These are phyloP conservation scores for Galago senegalensis DNA, from an alignment of 2,797 vertebrate genomes.

Conservation along the genomic window DNA sequence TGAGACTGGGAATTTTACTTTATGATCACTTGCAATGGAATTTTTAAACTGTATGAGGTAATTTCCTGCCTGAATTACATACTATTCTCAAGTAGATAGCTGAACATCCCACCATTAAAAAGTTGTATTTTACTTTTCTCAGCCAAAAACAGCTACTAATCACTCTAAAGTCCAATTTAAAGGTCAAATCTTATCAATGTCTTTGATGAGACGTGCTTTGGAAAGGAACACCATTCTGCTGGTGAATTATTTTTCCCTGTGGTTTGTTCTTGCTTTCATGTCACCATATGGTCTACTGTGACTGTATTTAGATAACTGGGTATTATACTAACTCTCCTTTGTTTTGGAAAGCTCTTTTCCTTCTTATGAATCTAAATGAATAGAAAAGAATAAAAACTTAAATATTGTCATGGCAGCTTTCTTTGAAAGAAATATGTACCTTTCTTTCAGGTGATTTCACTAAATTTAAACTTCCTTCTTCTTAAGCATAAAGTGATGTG, in stretches of 20 bases:
- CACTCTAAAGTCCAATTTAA: conserved; percentile 52
- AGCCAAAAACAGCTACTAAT: conserved; percentile 6
- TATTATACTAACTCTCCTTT: background rate
- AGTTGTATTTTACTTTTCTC: conserved; percentile 2
- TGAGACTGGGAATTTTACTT: background rate
- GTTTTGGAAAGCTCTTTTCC: conserved; percentile 8
- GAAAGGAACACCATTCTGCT: background rate
- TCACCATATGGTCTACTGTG: background rate
- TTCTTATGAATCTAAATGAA: background rate
- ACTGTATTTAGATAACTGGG: background rate
- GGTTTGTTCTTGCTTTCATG: background rate
- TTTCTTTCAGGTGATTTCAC: conserved; percentile 1
- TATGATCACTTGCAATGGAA: background rate
- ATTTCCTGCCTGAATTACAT: conserved; percentile 18
- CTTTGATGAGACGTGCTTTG: background rate
- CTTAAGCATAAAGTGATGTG: background rate
- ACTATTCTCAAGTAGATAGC: background rate
- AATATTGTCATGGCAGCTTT: background rate
- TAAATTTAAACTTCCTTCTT: conserved; percentile 50
- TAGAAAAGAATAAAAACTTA: background rate
- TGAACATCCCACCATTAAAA: conserved; percentile 2
- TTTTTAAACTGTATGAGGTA: background rate
- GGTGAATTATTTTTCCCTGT: conserved; percentile 17
- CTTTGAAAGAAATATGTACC: conserved; percentile 34
- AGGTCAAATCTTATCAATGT: conserved; percentile 42